phyloP scores from a whole-genome alignment of 2,113 vertebrate genomes.

The Mirza zaza region DNA sequence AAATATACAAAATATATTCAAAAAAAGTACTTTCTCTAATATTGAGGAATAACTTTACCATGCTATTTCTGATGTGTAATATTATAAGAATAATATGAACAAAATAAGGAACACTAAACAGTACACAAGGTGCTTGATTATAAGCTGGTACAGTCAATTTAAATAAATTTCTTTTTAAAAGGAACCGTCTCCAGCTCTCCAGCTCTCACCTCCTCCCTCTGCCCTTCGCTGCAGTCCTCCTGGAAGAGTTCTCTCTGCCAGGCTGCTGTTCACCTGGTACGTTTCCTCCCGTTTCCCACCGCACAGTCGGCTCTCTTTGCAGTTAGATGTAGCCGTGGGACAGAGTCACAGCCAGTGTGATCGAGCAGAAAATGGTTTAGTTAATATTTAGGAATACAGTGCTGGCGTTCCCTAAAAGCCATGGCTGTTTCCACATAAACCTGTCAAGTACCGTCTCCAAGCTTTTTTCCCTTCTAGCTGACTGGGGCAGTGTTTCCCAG shows the following conservation, averaged over 20 bases:
- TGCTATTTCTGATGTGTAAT: neutral
- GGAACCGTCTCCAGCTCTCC: neutral
- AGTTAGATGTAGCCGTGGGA: neutral
- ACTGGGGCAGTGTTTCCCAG: neutral
- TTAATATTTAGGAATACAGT: neutral
- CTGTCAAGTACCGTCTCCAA: neutral
- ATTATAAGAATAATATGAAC: neutral
- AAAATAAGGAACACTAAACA: neutral
- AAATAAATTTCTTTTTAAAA: neutral
- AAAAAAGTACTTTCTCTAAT: neutral
- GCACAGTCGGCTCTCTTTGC: neutral
- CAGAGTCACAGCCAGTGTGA: neutral
- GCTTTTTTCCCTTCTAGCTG: neutral
- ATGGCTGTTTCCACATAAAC: neutral
- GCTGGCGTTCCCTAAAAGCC: neutral
- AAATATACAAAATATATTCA: neutral
- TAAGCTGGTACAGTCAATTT: neutral
- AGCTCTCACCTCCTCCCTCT: neutral
- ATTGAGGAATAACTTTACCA: neutral
- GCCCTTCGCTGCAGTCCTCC: neutral
- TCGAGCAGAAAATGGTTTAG: neutral
- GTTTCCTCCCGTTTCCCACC: neutral
- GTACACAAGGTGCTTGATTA: neutral
- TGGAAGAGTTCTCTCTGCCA: neutral
- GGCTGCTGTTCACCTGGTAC: neutral